Conservation (phyloP, 92 coral and sea anemone species). For the Isaurus tuberculatus region DNA sequence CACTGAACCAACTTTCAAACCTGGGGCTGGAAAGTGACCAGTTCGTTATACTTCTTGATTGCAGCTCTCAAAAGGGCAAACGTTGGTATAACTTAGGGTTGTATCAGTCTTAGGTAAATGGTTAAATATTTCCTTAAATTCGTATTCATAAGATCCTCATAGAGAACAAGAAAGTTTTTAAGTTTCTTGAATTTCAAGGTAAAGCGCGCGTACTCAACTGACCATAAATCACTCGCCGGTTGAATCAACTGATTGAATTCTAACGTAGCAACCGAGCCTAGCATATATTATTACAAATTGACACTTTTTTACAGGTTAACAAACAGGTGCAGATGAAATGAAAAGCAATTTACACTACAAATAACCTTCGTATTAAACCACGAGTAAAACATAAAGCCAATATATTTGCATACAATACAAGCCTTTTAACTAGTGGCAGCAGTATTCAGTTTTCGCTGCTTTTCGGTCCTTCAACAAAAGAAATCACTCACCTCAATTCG, state of each 20-base stretch:
- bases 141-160: no score
- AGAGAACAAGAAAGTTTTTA: background rate
- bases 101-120: background rate
- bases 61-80: background rate
- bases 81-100: background rate
- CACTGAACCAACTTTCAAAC: background rate
- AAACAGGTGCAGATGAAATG: constrained; percentile 42
- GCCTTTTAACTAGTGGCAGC: background rate
- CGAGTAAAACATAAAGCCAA: constrained; percentile 32
- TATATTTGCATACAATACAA: constrained; percentile 38
- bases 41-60: background rate
- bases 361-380: constrained; percentile 48
- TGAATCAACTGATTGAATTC: background rate
- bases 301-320: constrained; percentile 41
- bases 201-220: background rate
- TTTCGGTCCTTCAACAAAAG: background rate
- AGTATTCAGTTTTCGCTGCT: background rate
- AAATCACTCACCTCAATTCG: background rate
- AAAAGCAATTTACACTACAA: constrained; percentile 44
- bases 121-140: background rate
- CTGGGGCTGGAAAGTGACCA: background rate
- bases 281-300: constrained; percentile 19
- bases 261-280: constrained; percentile 36
- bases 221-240: background rate
- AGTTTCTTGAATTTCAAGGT: background rate